Base-by-base conservation (phyloP, 2,797 vertebrate species). In the Ibycter americanus region DNA sequence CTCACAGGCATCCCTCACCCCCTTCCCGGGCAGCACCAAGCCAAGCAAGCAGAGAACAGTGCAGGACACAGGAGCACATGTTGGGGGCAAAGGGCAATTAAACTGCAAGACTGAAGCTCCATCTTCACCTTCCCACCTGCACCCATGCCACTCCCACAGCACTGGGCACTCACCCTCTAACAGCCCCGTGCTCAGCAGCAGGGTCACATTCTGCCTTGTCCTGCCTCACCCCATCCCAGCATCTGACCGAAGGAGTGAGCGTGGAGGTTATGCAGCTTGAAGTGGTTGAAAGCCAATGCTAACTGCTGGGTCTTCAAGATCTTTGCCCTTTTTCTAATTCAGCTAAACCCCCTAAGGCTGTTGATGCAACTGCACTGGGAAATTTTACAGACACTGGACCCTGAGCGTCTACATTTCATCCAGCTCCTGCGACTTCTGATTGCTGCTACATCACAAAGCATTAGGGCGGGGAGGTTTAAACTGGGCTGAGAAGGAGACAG, bases 31-130 rank as follows among this genome's bases (percentile, higher is more conserved):
- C 56, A 62, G 58, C 27, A 4, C 18, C 8, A 6, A 67, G 40
- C 32, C 1, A 1, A 66, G 29, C 4, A 15, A 40, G 62, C 21
- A 27, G 68, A 34, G 44, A 32, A 63, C 68, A 34, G 78, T 0
- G 1, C 3, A 5, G 59, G 44, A 51, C 27, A 19, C 0, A 0
- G n/a, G 34, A 74, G 56, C 55, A 58, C 42, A 1, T 2, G 1
- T 7, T 3, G 2, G 4, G 31, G 55, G 29, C 27, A 74, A 31
- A 91, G 73, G 14, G 55, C 32, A 32, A 38, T 20, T 5, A 51
- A 77, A 67, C 9, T 18, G 34, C 17, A 5, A 2, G 12, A 34
- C 0, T 63, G 25, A 11, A 79, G 40, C 23, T 46, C 38, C 12
- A 0, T 8, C 25, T 26, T 52, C 79, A 56, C 11, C 74, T 5